Conservation (phyloP, 2,888 invertebrate species). For the Drosophila algonquin region DNA sequence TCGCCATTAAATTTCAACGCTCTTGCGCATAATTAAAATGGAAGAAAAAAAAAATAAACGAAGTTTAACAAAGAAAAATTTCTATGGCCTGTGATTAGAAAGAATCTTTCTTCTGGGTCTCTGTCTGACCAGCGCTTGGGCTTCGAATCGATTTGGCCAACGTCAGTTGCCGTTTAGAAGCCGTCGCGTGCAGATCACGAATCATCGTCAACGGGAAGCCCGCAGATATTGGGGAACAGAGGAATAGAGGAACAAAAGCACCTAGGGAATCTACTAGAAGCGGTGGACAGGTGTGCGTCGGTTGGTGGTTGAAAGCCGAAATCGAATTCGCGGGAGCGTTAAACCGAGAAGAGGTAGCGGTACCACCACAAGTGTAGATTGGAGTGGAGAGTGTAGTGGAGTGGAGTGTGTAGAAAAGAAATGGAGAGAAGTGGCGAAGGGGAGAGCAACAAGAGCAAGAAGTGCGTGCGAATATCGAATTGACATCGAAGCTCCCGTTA, state of each 20-base stretch:
- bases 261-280: conserved; percentile 1
- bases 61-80: conserved; percentile 64
- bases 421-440: conserved; percentile 11
- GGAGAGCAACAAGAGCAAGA: conserved; percentile 34
- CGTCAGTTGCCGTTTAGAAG: conserved; percentile 75
- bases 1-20: conserved; percentile 75
- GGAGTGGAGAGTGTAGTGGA: conserved; percentile 6
- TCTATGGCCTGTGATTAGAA: conserved; percentile 69
- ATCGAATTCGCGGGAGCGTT: conserved; percentile 32
- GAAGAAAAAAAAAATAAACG: conserved; percentile 34
- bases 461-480: conserved; percentile 68
- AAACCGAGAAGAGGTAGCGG: conserved; percentile 14
- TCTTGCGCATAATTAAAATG: conserved; percentile 75
- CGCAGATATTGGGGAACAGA: background rate
- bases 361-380: conserved; percentile 6
- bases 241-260: background rate
- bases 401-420: conserved; percentile 8
- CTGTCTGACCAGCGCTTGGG: conserved; percentile 7
- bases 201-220: conserved; percentile 28
- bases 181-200: conserved; percentile 68
- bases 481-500: conserved; percentile 43
- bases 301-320: conserved; percentile 17
- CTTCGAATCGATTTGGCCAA: conserved; percentile 73
- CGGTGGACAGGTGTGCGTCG: background rate
- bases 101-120: conserved; percentile 58